Evolutionary conservation across 1,140 invertebrate genomes (phyloP).

Genomic region (Oedothorax gibbosus): DNA sequence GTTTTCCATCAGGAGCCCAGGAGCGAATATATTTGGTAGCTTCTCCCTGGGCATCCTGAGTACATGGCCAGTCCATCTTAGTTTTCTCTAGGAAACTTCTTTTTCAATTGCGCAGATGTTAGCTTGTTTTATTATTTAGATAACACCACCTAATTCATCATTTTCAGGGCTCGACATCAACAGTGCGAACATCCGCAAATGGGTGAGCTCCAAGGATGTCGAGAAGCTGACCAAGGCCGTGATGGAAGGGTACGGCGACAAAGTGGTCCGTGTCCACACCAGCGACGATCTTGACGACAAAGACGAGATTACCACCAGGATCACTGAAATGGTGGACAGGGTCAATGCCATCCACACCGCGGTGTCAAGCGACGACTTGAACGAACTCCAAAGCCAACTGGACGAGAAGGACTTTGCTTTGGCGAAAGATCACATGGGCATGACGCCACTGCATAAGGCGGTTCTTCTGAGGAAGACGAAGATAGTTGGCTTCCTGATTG

Average conservation of each 20-base stretch:
- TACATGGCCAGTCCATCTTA: too few species aligned
- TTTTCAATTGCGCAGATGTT: too few species aligned
- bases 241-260: constrained; percentile 86
- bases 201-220: constrained; percentile 90
- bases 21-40: too few species aligned
- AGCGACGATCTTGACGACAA: constrained; percentile 77
- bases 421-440: constrained; percentile 79
- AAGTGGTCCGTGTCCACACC: constrained; percentile 68
- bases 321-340: constrained; percentile 82
- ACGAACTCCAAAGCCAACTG: constrained; percentile 61
- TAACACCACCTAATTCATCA: neutral
- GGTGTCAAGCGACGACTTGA: constrained; percentile 63
- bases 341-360: constrained; percentile 64
- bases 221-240: constrained; percentile 84
- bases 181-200: constrained; percentile 84
- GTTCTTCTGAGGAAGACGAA: constrained; percentile 81
- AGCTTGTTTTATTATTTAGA: too few species aligned
- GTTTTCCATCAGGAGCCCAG: too few species aligned
- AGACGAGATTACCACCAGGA: constrained; percentile 75
- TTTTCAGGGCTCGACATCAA: constrained; percentile 64
- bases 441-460: constrained; percentile 76
- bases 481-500: constrained; percentile 79
- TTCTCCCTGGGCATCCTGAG: too few species aligned
- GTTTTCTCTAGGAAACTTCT: too few species aligned
- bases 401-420: constrained; percentile 73